phyloP scores from a whole-genome alignment of 2,113 vertebrate genomes.

The Prochilodus magdalenae region DNA sequence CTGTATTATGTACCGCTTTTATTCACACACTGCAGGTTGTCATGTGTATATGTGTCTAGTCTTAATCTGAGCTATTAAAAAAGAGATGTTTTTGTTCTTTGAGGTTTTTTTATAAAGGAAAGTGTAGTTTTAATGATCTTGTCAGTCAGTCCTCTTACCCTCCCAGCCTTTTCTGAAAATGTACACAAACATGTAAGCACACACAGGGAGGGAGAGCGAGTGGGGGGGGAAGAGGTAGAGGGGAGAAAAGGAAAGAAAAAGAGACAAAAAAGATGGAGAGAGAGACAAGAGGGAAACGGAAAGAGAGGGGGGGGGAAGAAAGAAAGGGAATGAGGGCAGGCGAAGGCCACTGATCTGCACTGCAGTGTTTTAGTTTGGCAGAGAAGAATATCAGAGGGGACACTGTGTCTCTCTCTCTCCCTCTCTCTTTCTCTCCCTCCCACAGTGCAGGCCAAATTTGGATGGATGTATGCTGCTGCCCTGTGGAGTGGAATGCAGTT shows the following conservation, averaged over 20 bases:
- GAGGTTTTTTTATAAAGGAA: no score
- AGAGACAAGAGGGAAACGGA: background rate
- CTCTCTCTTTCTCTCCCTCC: background rate
- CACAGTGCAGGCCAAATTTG: slow-evolving; percentile 38
- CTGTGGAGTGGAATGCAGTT: slow-evolving; percentile 7
- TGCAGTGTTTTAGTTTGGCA: slow-evolving; percentile 36
- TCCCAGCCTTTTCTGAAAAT: no score
- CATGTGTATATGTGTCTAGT: no score
- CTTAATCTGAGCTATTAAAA: no score
- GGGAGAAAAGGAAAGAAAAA: no score
- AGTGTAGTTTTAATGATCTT: no score
- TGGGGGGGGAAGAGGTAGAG: no score
- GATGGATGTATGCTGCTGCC: slow-evolving; percentile 12
- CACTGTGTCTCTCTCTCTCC: background rate
- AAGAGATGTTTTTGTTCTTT: no score
- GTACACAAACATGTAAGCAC: background rate
- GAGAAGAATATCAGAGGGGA: slow-evolving; percentile 2
- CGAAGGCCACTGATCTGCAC: slow-evolving; percentile 35
- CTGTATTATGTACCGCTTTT: no score
- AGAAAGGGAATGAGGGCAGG: slow-evolving; percentile 1
- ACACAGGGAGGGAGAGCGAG: background rate
- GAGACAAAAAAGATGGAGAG: no score
- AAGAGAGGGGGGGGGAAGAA: background rate
- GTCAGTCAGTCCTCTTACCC: no score
- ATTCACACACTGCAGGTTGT: background rate